A percentile compares a stretch with the other conserved stretches of the same genome.
phyloP scores from a whole-genome alignment of 1,140 invertebrate species.

The Calliphora vicina region DNA sequence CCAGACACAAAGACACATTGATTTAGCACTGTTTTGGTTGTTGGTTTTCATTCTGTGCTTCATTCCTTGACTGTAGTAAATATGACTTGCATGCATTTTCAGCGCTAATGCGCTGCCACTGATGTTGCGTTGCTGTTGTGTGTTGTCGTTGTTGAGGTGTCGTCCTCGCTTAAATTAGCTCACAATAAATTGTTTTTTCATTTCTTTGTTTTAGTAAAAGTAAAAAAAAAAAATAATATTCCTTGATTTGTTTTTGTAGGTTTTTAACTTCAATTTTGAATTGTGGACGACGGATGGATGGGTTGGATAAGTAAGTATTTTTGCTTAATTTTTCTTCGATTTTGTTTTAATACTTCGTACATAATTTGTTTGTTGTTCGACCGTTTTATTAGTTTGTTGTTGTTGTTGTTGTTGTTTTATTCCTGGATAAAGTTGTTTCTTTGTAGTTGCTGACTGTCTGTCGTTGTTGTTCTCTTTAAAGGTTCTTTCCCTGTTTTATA shows the following conservation, averaged over 20 bases:
- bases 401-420: background rate
- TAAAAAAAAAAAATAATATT: background rate
- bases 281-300: too few species aligned
- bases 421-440: background rate
- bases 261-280: background rate
- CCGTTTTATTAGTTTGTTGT: background rate
- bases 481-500: background rate
- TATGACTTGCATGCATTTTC: background rate
- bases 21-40: slow-evolving; percentile 57
- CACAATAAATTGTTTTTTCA: slow-evolving; percentile 36
- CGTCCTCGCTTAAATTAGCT: slow-evolving; percentile 62
- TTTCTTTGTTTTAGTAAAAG: background rate
- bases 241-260: background rate
- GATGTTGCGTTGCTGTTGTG: background rate
- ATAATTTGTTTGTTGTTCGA: background rate
- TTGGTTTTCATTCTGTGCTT: slow-evolving; percentile 43
- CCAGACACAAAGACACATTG: slow-evolving; percentile 42
- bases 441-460: background rate
- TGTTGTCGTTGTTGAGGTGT: slow-evolving; percentile 53
- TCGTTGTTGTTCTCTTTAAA: background rate
- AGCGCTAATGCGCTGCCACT: background rate
- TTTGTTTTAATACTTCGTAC: background rate
- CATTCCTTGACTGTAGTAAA: background rate
- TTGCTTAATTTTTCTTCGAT: slow-evolving; percentile 8
- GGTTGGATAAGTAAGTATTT: background rate